Percentiles rank a stretch among this genome's conserved stretches.
These are phyloP conservation scores for Typhlichthys eigenmanni DNA, from an alignment of 2,797 vertebrate species.

Conservation along the genomic window DNA sequence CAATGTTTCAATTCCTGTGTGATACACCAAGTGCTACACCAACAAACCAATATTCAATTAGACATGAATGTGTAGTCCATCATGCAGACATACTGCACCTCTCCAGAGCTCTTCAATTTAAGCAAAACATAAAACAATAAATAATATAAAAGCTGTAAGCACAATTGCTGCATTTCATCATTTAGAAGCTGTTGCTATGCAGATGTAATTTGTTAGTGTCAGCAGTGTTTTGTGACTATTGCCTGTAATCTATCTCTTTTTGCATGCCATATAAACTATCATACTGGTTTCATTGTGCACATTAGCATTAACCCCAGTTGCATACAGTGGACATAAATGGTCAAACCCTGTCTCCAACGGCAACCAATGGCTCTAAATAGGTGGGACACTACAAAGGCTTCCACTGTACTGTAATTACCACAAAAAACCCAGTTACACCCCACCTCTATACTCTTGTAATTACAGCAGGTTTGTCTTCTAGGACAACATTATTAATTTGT, in stretches of 20 bases:
- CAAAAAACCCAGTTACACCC: slow-evolving; percentile 54
- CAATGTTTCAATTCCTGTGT: slow-evolving; percentile 19
- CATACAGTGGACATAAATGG: slow-evolving; percentile 57
- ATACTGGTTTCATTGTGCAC: background rate
- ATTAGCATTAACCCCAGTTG: slow-evolving; percentile 52
- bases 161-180: too few species aligned
- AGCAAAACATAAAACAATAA: too few species aligned
- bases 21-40: slow-evolving; percentile 1
- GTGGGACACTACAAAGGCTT: slow-evolving; percentile 75
- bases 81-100: too few species aligned
- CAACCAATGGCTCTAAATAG: slow-evolving; percentile 64
- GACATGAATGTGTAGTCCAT: too few species aligned
- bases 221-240: too few species aligned
- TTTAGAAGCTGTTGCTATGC: too few species aligned
- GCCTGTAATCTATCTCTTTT: background rate
- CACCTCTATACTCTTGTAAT: slow-evolving; percentile 14
- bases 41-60: too few species aligned
- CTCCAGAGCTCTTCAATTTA: too few species aligned
- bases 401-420: slow-evolving; percentile 66
- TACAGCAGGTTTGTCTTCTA: background rate
- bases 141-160: too few species aligned
- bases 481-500: background rate
- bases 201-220: too few species aligned
- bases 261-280: background rate
- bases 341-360: slow-evolving; percentile 50